Evolutionary conservation across 2,797 vertebrate species (phyloP), one percentile per base, ranked within the genome.

Genomic region (Sebastes paucispinis): DNA sequence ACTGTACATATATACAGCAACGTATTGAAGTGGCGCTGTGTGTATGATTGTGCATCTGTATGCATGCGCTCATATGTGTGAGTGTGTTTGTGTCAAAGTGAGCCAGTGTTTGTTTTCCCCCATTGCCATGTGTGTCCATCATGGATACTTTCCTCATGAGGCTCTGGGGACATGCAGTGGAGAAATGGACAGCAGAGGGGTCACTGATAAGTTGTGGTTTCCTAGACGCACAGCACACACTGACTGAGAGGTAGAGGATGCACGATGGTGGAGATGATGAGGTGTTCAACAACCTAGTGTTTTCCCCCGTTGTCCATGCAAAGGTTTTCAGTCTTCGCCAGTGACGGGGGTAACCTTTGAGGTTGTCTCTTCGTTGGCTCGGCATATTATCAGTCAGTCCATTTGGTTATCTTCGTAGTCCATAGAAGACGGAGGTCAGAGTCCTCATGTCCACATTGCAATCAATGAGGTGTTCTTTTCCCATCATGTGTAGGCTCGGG

Each of bases 1-100:
- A 91, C 83, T 87, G 90, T 94, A 93, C 93, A 95, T 93, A 94
- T 96, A 91, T 93, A 95, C 91, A 95, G 86, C 84, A 87, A 86
- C 73, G 80, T 90, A 86, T 81, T 39, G 57, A 81, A 82, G 87
- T 86, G 83, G 70, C 57, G 70, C 76, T 77, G 66, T 84, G 78
- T 88, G 70, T 50, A 50, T 85, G 87, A 79, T 64, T 85, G 72
- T 86, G 83, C 58, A 60, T 83, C 80, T 84, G 73, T 86, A 63
- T 86, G 74, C 76, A 73, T 88, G 84, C 77, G 39, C 68, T 81
- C 14, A 25, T 77, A 64, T 80, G 73, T 82, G 77, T 81, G 73
- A 78, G 69, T 83, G 69, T 79, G 64, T 82, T 66, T 80, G 65
- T 79, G 75, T 87, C 70, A 80, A 80, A 83, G 69, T 85, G 68